Base-by-base conservation (phyloP, 2,113 vertebrate genomes). In the Paracyprichromis sp. region DNA sequence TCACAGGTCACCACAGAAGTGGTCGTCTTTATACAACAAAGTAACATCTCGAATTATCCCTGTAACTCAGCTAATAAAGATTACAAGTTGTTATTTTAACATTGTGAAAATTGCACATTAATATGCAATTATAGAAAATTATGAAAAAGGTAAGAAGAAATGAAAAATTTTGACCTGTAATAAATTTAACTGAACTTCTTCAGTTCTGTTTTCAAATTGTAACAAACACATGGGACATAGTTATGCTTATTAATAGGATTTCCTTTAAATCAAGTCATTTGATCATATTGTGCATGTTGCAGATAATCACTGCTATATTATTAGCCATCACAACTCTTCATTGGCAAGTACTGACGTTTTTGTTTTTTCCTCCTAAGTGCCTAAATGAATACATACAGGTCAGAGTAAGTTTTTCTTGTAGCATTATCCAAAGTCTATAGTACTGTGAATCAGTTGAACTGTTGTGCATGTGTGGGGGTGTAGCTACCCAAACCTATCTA, bases 1-100 rank as follows among this genome's bases (percentile, higher is more conserved):
- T 97, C 96, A 97, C 95, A 94, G 96, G 92, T 97, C 96, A 96
- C 96, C 93, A 95, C 95, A 96, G 96, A 95, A 97, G 97, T 93
- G 89, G 82, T 89, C 88, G 40, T 94, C 93, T 97, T 96, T 97
- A 97, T 98, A 97, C 97, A 98, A 97, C 95, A 97, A 96, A 88
- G 95, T 97, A 90, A 97, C 95, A 96, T 95, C 95, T 95, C 95
- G 97, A 93, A 94, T 97, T 96, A 97, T 95, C 95, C 94, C 91
- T 93, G 95, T 96, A 94, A 95, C 95, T 96, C 95, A 96, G 87
- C 92, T 94, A 94, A 94, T 93, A 95, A 91, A 86, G 89, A 93
- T 92, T 93, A 93, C 17, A 69, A 92, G 92, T 94, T 90, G 93
- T 91, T 91, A 85, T 86, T 45, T 94, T 84, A 94, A 80, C 88